A percentile compares a stretch with the other conserved stretches of the same genome.
These are phyloP conservation scores for Vidua chalybeata DNA, from an alignment of 2,113 vertebrate species.

Conservation along the genomic window DNA sequence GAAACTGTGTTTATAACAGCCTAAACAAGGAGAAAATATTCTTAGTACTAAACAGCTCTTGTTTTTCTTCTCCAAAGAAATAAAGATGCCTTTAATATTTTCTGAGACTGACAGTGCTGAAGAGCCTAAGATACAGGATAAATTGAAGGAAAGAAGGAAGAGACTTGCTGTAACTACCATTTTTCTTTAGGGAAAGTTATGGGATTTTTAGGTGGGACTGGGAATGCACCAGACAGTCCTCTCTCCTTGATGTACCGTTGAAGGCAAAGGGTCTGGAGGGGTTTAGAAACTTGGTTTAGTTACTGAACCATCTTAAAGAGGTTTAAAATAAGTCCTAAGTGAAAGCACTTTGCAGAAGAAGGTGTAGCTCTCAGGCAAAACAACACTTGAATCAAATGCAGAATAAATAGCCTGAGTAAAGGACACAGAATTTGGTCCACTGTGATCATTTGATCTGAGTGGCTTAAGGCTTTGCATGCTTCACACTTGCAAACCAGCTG, in stretches of 20 bases:
- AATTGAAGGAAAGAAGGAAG: neutral
- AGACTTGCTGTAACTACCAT: neutral
- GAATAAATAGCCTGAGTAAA: constrained; percentile 33
- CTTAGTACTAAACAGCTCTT: neutral
- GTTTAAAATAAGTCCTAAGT: neutral
- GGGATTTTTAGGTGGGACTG: neutral
- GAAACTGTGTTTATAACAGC: neutral
- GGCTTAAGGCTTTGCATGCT: constrained; percentile 25
- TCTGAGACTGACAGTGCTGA: neutral
- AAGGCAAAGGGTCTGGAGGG: neutral
- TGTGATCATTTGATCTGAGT: constrained; percentile 30
- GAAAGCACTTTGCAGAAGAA: constrained; percentile 16
- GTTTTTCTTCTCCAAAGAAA: neutral
- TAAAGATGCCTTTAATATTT: neutral
- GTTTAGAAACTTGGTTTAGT: neutral
- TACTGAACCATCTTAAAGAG: neutral
- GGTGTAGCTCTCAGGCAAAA: constrained; percentile 29
- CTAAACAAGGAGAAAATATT: neutral
- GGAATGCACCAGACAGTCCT: neutral
- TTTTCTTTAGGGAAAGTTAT: neutral
- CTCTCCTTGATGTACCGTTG: neutral
- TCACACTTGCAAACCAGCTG: constrained; percentile 31
- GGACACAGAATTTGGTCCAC: constrained; percentile 4
- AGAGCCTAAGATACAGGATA: neutral
- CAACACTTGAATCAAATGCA: constrained; percentile 10